phyloP scores from a whole-genome alignment of 2,797 vertebrate genomes.

The Cynodonichthys magdalenae region DNA sequence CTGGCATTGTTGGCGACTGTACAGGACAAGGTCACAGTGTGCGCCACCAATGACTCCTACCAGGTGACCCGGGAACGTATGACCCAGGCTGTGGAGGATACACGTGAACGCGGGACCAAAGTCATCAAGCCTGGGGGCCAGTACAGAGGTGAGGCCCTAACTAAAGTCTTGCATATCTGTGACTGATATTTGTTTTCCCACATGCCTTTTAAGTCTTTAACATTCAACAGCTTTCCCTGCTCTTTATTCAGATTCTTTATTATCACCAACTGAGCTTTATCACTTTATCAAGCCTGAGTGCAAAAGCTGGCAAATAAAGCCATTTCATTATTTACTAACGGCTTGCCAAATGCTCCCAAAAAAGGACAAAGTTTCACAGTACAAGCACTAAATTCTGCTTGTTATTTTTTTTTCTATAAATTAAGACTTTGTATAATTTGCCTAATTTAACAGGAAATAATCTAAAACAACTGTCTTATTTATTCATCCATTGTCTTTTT shows the following conservation, averaged over 20 bases:
- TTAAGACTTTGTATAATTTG: neutral
- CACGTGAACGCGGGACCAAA: conserved; percentile 89
- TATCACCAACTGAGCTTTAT: neutral
- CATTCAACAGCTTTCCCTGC: no score
- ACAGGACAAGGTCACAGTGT: conserved; percentile 92
- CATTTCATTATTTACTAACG: neutral
- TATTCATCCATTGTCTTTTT: no score
- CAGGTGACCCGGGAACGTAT: conserved; percentile 88
- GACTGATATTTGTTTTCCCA: neutral
- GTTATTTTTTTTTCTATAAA: neutral
- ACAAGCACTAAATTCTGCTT: no score
- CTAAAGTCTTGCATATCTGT: neutral
- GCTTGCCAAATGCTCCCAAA: neutral
- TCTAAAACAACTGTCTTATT: no score
- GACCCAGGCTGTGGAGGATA: conserved; percentile 90
- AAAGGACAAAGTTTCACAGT: no score
- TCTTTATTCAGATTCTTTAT: neutral
- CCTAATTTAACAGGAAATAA: no score
- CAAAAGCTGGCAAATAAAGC: neutral
- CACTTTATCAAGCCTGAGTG: neutral
- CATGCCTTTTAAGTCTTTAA: no score
- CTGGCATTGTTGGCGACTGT: conserved; percentile 88
- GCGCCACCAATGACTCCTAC: conserved; percentile 91
- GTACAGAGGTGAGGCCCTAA: conserved; percentile 85
- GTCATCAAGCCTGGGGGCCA: conserved; percentile 90